These are phyloP conservation scores for Galagoides demidoff DNA, from an alignment of 2,797 vertebrate species.

Conservation along the genomic window DNA sequence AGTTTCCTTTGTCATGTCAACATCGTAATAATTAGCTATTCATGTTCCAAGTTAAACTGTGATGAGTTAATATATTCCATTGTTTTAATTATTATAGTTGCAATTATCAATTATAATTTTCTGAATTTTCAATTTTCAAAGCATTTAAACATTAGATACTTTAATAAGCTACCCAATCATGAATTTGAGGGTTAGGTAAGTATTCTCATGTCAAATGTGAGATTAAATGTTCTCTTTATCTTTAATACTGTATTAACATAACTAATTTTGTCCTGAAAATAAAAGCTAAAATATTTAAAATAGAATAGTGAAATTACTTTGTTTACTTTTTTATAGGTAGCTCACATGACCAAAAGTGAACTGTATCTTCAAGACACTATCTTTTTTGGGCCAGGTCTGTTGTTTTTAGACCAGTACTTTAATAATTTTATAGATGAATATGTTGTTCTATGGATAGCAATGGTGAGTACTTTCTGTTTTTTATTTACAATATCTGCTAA, in stretches of 20 bases:
- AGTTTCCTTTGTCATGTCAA: neutral
- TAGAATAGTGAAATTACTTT: slow-evolving; percentile 69
- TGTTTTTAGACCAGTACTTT: slow-evolving; percentile 99
- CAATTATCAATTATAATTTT: slow-evolving; percentile 21
- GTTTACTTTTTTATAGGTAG: slow-evolving; percentile 88
- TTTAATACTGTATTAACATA: slow-evolving; percentile 56
- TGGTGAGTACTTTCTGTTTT: slow-evolving; percentile 89
- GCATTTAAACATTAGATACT: slow-evolving; percentile 47
- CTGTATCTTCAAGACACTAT: slow-evolving; percentile 94
- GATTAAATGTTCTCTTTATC: neutral
- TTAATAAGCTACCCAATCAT: slow-evolving; percentile 33
- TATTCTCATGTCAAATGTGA: slow-evolving; percentile 39
- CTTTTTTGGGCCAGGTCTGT: slow-evolving; percentile 96
- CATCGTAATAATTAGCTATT: slow-evolving; percentile 3
- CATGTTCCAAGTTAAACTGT: slow-evolving; percentile 13
- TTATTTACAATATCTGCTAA: neutral
- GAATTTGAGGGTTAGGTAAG: slow-evolving; percentile 39
- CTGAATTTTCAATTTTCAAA: neutral
- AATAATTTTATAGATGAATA: slow-evolving; percentile 96
- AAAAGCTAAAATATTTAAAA: slow-evolving; percentile 56
- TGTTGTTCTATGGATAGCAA: slow-evolving; percentile 95
- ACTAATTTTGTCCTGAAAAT: slow-evolving; percentile 52
- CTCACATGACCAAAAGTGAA: slow-evolving; percentile 99
- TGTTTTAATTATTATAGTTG: slow-evolving; percentile 41
- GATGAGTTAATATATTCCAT: slow-evolving; percentile 3